phyloP scores from a whole-genome alignment of 2,888 invertebrate genomes.

The Pammene aurita region DNA sequence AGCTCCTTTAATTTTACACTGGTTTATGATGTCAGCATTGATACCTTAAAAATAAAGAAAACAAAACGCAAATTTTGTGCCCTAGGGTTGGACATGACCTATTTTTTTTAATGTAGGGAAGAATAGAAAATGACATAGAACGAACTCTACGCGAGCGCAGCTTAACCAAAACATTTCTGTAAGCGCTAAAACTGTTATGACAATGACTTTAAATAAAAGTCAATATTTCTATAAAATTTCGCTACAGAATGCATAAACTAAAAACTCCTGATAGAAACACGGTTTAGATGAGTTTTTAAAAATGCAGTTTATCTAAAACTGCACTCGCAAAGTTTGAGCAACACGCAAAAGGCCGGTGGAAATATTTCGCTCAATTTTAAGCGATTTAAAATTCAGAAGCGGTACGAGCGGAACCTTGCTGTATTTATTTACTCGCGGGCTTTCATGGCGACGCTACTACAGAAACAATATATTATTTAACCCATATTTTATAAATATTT shows the following conservation, averaged over 20 bases:
- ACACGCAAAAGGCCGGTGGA: conserved; percentile 21
- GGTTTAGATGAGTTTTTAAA: conserved; percentile 21
- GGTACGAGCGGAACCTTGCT: conserved; percentile 19
- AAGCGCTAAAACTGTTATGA: background rate
- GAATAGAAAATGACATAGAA: too few relatives aligned
- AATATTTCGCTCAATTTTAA: conserved; percentile 36
- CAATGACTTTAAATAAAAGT: background rate
- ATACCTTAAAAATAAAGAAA: too few relatives aligned
- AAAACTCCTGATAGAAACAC: background rate
- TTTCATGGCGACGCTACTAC: conserved; percentile 22
- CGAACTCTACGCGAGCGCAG: background rate
- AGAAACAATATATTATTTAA: background rate
- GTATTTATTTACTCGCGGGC: conserved; percentile 30
- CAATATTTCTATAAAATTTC: background rate
- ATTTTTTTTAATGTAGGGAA: too few relatives aligned
- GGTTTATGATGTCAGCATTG: too few relatives aligned
- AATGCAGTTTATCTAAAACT: conserved; percentile 30
- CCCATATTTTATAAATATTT: background rate
- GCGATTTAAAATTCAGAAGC: conserved; percentile 38
- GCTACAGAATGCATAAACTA: background rate
- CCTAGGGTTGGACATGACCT: too few relatives aligned
- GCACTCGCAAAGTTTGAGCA: conserved; percentile 16
- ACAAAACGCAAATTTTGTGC: too few relatives aligned
- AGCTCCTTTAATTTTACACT: too few relatives aligned
- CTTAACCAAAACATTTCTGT: background rate